Evolutionary conservation across 2,888 invertebrate species (phyloP), one percentile per base, ranked within the genome.

Genomic region (Subacronicta megacephala): DNA sequence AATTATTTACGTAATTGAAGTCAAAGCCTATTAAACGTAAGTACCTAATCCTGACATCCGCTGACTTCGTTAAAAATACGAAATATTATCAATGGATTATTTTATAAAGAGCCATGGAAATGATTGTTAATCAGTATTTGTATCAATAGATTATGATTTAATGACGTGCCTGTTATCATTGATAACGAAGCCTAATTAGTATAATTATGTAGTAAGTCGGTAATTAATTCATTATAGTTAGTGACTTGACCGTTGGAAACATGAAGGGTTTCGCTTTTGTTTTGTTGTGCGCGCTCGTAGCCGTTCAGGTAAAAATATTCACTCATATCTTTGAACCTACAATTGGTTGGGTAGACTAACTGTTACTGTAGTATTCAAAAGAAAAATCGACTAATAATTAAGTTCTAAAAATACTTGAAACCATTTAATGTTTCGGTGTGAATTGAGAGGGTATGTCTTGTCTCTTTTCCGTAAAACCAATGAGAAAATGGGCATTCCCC

Each of bases 181-280:
- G 82, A 79, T 81, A 78, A 56, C 37, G 47, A 15, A 44, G n/a
- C 20, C 35, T 74, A 66, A 70, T 74, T 62, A 65, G 70, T 76
- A 76, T 68, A n/a, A n/a, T n/a, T n/a, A 74, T 70, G 43, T 63
- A 68, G 62, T 65, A 66, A 60, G 59, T 18, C 60, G 31, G 43
- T 64, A 71, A 66, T 76, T 72, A 69, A 47, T 74, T 52, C 57
- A 38, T 54, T 69, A 59, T 55, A 59, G 49, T 68, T 51, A 49
- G 69, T 80, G 75, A 80, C 78, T 81, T 63, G 68, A 71, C 60
- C 55, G 62, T 77, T 67, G 65, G 70, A 71, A n/a, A 74, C 41
- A 93, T 93, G 93, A 93, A 92, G 85, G 84, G 80, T 56, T 82
- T 91, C 35, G 87, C 82, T 60, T 61, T 93, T 57, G 69, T 89